phyloP scores from a whole-genome alignment of 1,140 invertebrate species.

The Temnothorax longispinosus region DNA sequence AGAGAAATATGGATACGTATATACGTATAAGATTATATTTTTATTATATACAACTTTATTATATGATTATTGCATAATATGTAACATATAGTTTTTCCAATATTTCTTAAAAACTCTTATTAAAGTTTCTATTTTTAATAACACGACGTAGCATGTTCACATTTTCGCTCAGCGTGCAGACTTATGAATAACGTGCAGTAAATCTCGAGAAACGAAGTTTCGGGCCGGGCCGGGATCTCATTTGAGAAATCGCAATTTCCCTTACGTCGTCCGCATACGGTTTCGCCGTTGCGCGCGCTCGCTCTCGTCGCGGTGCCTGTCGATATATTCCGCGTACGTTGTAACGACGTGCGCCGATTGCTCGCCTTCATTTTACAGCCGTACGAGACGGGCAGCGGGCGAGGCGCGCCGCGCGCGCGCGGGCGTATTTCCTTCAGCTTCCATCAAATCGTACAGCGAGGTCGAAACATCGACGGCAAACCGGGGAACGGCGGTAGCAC shows the following conservation, averaged over 20 bases:
- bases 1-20: no score
- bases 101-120: slow-evolving; percentile 23
- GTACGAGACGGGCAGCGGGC: slow-evolving; percentile 5
- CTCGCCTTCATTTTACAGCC: slow-evolving; percentile 50
- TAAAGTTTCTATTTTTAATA: slow-evolving; percentile 30
- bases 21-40: neutral
- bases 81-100: no score
- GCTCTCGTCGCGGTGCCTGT: slow-evolving; percentile 10
- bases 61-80: neutral
- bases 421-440: slow-evolving; percentile 48
- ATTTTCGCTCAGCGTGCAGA: neutral
- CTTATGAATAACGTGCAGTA: neutral
- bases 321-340: slow-evolving; percentile 48
- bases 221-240: slow-evolving; percentile 6
- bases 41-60: neutral
- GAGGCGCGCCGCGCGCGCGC: neutral
- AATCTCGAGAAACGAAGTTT: slow-evolving; percentile 24
- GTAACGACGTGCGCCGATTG: slow-evolving; percentile 36
- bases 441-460: slow-evolving; percentile 49
- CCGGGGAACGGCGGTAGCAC: slow-evolving; percentile 18
- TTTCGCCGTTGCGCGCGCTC: neutral
- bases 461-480: slow-evolving; percentile 1
- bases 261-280: slow-evolving; percentile 42
- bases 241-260: slow-evolving; percentile 56
- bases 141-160: neutral